Conservation (phyloP, 2,797 vertebrate genomes). For the Valencia hispanica region DNA sequence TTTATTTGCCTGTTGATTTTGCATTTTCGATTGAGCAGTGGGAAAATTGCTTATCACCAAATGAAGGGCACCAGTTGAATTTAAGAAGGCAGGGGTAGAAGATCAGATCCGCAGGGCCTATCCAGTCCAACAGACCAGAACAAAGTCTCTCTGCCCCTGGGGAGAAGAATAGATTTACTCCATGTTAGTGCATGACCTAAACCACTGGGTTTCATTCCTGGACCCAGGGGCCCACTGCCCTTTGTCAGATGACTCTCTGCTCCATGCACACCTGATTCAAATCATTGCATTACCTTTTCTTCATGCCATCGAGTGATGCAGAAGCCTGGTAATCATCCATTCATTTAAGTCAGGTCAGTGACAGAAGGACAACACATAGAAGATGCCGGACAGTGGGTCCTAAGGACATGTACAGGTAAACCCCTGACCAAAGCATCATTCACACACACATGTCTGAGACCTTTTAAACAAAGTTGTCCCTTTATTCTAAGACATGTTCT, state of each 20-base stretch:
- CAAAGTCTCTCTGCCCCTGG: constrained; percentile 40
- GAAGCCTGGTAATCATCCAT: background rate
- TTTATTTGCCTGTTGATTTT: background rate
- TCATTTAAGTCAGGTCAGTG: background rate
- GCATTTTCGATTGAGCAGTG: constrained; percentile 33
- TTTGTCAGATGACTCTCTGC: background rate
- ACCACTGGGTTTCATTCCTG: background rate
- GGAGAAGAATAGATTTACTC: constrained; percentile 23
- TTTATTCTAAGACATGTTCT: background rate
- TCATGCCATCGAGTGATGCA: background rate
- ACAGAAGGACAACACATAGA: background rate
- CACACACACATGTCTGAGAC: background rate
- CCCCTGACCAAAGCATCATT: background rate
- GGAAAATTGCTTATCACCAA: constrained; percentile 37
- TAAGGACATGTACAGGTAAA: background rate
- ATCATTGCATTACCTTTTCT: background rate
- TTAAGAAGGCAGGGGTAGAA: constrained; percentile 17
- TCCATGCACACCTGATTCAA: background rate
- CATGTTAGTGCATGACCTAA: constrained; percentile 33
- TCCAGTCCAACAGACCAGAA: constrained; percentile 52
- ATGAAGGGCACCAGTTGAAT: constrained; percentile 33
- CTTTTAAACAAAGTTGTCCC: background rate
- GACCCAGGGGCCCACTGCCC: background rate
- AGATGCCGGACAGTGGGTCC: background rate
- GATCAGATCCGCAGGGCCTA: constrained; percentile 40